Conservation (phyloP, 2,888 invertebrate genomes). For the Rhagophthalmus giganteus region DNA sequence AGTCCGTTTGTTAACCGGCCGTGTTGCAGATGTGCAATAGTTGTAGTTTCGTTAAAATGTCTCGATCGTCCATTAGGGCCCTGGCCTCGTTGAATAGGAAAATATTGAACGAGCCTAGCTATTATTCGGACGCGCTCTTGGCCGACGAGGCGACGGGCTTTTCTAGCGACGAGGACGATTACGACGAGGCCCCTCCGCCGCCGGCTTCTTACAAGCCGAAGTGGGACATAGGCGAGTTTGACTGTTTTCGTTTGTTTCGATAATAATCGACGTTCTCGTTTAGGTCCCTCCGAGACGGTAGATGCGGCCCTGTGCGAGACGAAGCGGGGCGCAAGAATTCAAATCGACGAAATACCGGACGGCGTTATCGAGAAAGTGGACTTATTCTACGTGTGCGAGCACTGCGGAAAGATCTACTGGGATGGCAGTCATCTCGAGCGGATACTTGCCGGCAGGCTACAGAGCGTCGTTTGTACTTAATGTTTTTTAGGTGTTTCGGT, state of each 20-base stretch:
- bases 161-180: conserved; percentile 50
- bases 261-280: no score
- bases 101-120: conserved; percentile 12
- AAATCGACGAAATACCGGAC: conserved; percentile 55
- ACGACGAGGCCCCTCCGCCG: conserved; percentile 39
- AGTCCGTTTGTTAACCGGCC: no score
- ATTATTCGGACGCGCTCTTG: conserved; percentile 37
- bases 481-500: not conserved
- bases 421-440: conserved; percentile 56
- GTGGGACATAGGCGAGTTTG: conserved; percentile 50
- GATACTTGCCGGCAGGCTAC: conserved; percentile 46
- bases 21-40: conserved; percentile 59
- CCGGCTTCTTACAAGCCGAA: conserved; percentile 39
- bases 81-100: conserved; percentile 40
- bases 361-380: conserved; percentile 50
- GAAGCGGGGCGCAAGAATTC: conserved; percentile 60
- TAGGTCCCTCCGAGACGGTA: conserved; percentile 50
- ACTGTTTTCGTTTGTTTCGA: not conserved
- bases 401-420: conserved; percentile 78
- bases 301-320: conserved; percentile 57
- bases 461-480: conserved; percentile 42
- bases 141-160: conserved; percentile 52
- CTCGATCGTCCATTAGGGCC: conserved; percentile 52
- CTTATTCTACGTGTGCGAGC: conserved; percentile 68
- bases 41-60: conserved; percentile 55